phyloP scores from a whole-genome alignment of 1,140 invertebrate species.

The Bicyclus anynana region DNA sequence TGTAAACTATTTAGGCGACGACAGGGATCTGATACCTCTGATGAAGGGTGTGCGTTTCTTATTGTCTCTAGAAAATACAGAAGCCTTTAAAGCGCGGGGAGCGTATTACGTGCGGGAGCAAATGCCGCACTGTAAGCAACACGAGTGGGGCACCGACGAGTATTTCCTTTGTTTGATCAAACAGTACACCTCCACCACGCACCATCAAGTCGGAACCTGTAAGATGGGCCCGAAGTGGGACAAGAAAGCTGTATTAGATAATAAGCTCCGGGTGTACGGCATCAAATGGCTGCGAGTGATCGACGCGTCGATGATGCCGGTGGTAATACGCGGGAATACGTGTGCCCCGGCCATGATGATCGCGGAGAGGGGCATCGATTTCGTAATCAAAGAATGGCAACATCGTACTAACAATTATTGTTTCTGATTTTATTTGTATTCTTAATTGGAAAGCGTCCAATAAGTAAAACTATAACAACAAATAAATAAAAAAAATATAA shows the following conservation, averaged over 20 bases:
- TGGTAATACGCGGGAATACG: conserved; percentile 28
- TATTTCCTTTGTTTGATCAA: conserved; percentile 85
- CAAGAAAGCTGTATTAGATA: conserved; percentile 70
- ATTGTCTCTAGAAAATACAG: conserved; percentile 54
- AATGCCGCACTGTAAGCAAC: conserved; percentile 80
- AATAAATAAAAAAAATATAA: too few relatives aligned
- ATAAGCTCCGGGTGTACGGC: conserved; percentile 82
- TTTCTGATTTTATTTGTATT: background rate
- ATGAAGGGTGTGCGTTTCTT: conserved; percentile 44
- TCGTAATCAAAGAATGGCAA: conserved; percentile 34
- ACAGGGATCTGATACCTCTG: conserved; percentile 79
- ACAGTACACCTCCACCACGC: conserved; percentile 82
- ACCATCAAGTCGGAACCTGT: conserved; percentile 79
- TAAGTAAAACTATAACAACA: too few relatives aligned
- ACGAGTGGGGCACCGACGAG: conserved; percentile 79
- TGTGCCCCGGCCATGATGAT: conserved; percentile 35
- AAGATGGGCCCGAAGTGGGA: conserved; percentile 78
- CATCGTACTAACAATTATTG: background rate
- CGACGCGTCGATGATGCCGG: conserved; percentile 81
- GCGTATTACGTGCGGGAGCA: conserved; percentile 77
- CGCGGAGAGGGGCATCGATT: conserved; percentile 35
- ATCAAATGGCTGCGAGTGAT: conserved; percentile 64
- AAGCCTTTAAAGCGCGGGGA: conserved; percentile 78
- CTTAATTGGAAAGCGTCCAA: too few relatives aligned
- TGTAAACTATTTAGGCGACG: conserved; percentile 84